Conservation (phyloP, 2,797 vertebrate species). For the Phrynocephalus forsythii region DNA sequence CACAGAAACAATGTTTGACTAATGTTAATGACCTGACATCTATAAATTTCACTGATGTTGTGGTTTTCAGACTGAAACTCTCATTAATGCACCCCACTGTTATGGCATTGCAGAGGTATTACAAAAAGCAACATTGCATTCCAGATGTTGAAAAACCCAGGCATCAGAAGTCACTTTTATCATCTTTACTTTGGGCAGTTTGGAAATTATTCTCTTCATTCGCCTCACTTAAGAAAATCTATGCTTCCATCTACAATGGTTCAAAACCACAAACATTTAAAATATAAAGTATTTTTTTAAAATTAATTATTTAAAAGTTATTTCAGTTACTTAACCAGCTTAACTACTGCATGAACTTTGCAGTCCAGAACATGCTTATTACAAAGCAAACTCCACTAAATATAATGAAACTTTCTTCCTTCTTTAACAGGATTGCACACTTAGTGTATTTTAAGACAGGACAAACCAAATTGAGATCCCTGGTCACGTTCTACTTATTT, state of each 20-base stretch:
- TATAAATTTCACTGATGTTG: conserved; percentile 69
- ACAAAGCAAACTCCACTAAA: not conserved
- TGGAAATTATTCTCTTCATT: conserved; percentile 47
- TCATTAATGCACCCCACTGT: conserved; percentile 72
- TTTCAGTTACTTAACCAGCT: conserved; percentile 52
- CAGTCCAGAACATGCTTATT: not conserved
- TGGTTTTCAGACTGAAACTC: conserved; percentile 67
- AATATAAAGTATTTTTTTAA: not conserved
- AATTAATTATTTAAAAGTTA: conserved; percentile 59
- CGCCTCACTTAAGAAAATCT: not conserved
- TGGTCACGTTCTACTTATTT: not conserved
- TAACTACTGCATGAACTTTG: conserved; percentile 39
- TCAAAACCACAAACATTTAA: conserved; percentile 26
- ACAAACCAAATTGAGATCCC: not conserved
- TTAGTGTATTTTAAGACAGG: not conserved
- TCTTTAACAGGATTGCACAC: not conserved
- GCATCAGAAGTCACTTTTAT: conserved; percentile 43
- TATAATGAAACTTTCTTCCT: not conserved
- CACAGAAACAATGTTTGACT: conserved; percentile 56
- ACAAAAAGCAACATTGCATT: conserved; percentile 60
- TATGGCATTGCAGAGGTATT: conserved; percentile 66
- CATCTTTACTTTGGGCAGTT: conserved; percentile 22
- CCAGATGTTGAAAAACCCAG: conserved; percentile 70
- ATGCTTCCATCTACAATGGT: conserved; percentile 16
- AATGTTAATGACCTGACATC: conserved; percentile 60